A percentile compares a stretch with the other conserved stretches of the same genome.
These are phyloP conservation scores for Drosophila littoralis DNA, from an alignment of 1,140 invertebrate genomes.

Conservation along the genomic window DNA sequence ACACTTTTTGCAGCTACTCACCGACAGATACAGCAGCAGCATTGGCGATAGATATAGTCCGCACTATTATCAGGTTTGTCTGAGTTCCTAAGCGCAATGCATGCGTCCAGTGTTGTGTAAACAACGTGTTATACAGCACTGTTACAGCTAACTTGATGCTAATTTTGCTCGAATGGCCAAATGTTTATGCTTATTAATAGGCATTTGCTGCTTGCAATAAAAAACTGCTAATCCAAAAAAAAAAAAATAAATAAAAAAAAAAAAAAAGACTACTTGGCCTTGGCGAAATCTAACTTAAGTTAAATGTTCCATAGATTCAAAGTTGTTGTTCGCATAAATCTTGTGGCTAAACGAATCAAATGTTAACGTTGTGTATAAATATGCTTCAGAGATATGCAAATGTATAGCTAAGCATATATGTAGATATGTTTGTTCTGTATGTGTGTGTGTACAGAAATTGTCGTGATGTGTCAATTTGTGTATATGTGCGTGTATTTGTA, in stretches of 20 bases:
- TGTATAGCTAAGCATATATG: conserved; percentile 6
- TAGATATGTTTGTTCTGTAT: conserved; percentile 9
- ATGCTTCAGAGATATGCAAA: conserved; percentile 25
- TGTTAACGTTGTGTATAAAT: neutral
- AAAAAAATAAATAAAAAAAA: neutral
- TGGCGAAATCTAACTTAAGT: conserved; percentile 3
- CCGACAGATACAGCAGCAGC: conserved; percentile 78
- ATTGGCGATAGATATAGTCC: conserved; percentile 83
- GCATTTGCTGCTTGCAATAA: neutral
- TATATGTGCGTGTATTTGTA: conserved; percentile 19
- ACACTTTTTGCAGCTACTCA: conserved; percentile 66
- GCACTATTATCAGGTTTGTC: conserved; percentile 80
- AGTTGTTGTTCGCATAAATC: conserved; percentile 17
- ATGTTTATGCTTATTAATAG: neutral
- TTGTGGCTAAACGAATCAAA: conserved; percentile 2
- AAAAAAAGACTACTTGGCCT: neutral
- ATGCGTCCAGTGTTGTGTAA: conserved; percentile 14
- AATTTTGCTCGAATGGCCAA: neutral
- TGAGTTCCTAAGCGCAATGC: neutral
- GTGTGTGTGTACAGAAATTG: neutral
- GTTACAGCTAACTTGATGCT: neutral
- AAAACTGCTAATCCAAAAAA: neutral
- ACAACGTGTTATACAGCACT: neutral
- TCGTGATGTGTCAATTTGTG: conserved; percentile 1
- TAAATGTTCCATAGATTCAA: conserved; percentile 15